Evolutionary conservation across 2,888 invertebrate genomes (phyloP), one percentile per base, ranked within the genome.

Genomic region (Caradrina kadenii): DNA sequence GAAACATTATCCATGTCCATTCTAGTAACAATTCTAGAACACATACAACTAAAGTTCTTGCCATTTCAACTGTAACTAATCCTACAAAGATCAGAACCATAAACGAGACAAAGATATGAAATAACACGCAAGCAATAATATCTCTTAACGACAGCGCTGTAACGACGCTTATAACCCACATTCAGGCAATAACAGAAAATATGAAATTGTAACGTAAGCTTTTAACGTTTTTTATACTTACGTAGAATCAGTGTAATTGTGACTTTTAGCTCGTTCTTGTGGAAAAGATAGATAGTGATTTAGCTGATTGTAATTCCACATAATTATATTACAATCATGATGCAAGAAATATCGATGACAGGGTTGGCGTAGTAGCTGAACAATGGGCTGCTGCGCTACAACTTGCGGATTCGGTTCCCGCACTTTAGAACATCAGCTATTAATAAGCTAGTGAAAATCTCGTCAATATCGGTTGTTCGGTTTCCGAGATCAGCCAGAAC

Each of bases 131-230:
- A 64, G 78, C 75, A 82, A 82, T 83, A 76, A 83, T 74, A 83
- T 75, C 70, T 69, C 63, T 74, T 62, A 70, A 78, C 72, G 74
- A 81, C 73, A 73, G 49, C n/a, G 11, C 52, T 49, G 61, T 81
- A 72, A 81, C 76, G 76, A 81, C 72, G 69, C 65, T 74, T 76
- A 73, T 76, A 73, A 74, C 86, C 82, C 58, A 81, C 82, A 83
- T 77, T 53, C 31, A 63, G 50, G 76, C 76, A 78, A 86, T 86
- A 79, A 84, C 69, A 79, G 71, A 76, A 71, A 72, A 63, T 74
- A 86, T 81, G 75, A 79, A 83, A 85, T 70, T 76, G 73, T 75
- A 78, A 77, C 63, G 50, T 62, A 8, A 21, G 42, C 66, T 65
- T 80, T 69, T 67, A 69, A 77, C 42, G 64, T 67, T 49, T 63